Percentiles rank a stretch among this genome's conserved stretches.
Conservation (phyloP, 2,888 invertebrate genomes). For the Caenorhabditis plicata region DNA sequence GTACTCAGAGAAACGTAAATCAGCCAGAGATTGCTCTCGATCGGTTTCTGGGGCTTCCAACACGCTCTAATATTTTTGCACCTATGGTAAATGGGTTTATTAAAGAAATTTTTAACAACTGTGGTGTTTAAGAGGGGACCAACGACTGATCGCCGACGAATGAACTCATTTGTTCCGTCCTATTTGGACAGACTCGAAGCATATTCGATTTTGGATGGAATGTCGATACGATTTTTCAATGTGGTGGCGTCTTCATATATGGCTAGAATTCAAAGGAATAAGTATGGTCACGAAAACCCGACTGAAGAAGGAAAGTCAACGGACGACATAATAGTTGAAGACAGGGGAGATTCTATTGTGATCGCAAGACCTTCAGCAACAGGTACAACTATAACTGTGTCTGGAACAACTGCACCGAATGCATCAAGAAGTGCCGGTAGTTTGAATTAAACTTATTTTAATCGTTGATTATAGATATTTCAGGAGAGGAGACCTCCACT, state of each 20-base stretch:
- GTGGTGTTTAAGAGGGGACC: too few relatives aligned
- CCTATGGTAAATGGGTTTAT: too few relatives aligned
- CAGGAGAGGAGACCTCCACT: too few relatives aligned
- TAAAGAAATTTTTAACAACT: too few relatives aligned
- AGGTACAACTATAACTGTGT: constrained; percentile 20
- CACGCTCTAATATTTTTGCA: too few relatives aligned
- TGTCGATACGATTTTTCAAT: constrained; percentile 38
- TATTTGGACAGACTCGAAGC: constrained; percentile 45
- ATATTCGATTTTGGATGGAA: constrained; percentile 35
- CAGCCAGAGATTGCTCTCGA: too few relatives aligned
- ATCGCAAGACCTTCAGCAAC: constrained; percentile 17
- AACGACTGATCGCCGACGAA: too few relatives aligned
- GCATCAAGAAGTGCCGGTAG: constrained; percentile 1
- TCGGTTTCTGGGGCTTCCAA: too few relatives aligned
- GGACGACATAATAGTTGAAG: constrained; percentile 7
- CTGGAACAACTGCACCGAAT: constrained; percentile 17
- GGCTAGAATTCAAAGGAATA: constrained; percentile 2
- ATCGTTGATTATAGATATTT: too few relatives aligned
- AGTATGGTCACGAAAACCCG: constrained; percentile 27
- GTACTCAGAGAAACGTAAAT: too few relatives aligned
- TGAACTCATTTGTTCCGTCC: constrained; percentile 25
- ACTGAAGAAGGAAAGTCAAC: constrained; percentile 8
- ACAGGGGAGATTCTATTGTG: constrained; percentile 5
- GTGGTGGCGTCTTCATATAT: constrained; percentile 30
- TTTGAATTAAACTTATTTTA: too few relatives aligned